Base-by-base conservation (phyloP, 2,888 invertebrate species). In the Ophion ellenae region DNA sequence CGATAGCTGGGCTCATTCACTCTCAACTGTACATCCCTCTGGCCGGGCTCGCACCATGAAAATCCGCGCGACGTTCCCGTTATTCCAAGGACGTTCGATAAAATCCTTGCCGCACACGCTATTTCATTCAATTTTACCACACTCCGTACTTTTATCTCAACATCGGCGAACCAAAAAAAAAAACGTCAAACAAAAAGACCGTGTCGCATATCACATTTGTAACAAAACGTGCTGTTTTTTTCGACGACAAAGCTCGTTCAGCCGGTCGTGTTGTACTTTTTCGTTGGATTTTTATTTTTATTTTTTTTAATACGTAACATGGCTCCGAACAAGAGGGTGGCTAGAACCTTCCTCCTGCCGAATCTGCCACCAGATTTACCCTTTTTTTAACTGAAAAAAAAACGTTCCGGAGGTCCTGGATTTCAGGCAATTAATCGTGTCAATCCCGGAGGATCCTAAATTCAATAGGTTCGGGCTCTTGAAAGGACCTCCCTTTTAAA, bases 121-220 rank as follows among this genome's bases (percentile, higher is more conserved):
- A 67, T 81, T 81, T 67, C 57, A 77, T 82, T 84, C 82, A 84
- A 82, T 84, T 80, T 63, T n/a, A 61, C 79, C 14, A 40, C 61
- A 57, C 70, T 17, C 36, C 20, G 32, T 40, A 40, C 20, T 73
- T 57, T 36, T 66, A 53, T 53, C 36, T 53, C 36, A 45, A 20
- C 64, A 63, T 14, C 17, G 45, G 63, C 53, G 14, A 53, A 0
- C 53, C n/a, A 11, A 53, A 53, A 53, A 17, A 53, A 53, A 53
- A 53, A 53, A 5, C 14, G 17, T 17, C 17, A 53, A 53, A 53
- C 40, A 40, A 40, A 40, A 53, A 14, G 17, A 53, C 53, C 53
- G 14, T 53, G 53, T 5, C 53, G 53, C 17, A 5, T 40, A 40
- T 40, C 40, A 40, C 53, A 53, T 53, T 53, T 53, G 53, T 17